phyloP scores from a whole-genome alignment of 2,113 vertebrate species.

The Salvelinus sp. region DNA sequence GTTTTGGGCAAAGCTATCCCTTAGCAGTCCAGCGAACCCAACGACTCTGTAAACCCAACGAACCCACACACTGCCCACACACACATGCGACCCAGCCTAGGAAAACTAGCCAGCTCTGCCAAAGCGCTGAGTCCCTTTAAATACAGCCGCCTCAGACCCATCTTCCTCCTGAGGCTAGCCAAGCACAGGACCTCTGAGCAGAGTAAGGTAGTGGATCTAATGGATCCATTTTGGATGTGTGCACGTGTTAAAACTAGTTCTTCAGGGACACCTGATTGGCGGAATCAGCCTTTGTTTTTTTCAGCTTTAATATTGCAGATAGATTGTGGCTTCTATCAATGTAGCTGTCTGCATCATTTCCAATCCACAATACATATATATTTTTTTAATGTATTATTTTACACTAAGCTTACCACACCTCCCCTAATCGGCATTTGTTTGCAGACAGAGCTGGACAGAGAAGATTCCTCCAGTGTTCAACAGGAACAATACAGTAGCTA shows the following conservation, averaged over 20 bases:
- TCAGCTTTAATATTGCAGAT: too few relatives aligned
- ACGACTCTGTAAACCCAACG: constrained; percentile 68
- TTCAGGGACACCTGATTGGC: constrained; percentile 28
- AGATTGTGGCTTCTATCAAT: too few relatives aligned
- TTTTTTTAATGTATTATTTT: too few relatives aligned
- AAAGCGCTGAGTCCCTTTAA: constrained; percentile 31
- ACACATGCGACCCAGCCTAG: constrained; percentile 14
- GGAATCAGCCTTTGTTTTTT: constrained; percentile 31
- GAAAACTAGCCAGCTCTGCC: constrained; percentile 10
- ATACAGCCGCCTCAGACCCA: constrained; percentile 40
- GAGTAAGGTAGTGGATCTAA: neutral
- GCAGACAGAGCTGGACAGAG: constrained; percentile 16
- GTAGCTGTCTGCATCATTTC: too few relatives aligned
- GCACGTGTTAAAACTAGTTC: neutral
- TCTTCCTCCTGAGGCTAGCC: constrained; percentile 36
- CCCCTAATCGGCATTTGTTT: constrained; percentile 28
- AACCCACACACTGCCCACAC: constrained; percentile 45
- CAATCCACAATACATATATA: too few relatives aligned
- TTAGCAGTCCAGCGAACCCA: constrained; percentile 63
- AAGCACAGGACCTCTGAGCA: constrained; percentile 4
- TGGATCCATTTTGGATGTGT: neutral
- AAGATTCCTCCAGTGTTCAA: constrained; percentile 38
- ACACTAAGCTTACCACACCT: too few relatives aligned
- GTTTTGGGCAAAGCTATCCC: constrained; percentile 62
- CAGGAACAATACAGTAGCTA: constrained; percentile 29